A percentile compares a stretch with the other conserved stretches of the same genome.
phyloP scores from a whole-genome alignment of 2,888 invertebrate genomes.

The Arrhopalites spinosus region DNA sequence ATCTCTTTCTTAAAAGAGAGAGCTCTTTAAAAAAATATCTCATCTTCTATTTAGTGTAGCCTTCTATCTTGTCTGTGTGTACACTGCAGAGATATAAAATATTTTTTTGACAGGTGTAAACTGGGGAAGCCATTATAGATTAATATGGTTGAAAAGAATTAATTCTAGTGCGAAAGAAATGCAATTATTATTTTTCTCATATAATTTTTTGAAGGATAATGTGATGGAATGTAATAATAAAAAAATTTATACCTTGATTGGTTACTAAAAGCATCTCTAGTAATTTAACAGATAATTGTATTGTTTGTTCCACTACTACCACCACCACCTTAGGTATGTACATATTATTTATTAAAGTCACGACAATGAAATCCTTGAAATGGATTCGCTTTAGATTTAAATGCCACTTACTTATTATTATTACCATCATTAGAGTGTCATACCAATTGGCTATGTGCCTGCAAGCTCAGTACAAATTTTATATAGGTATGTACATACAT shows the following conservation, averaged over 20 bases:
- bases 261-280: conserved; percentile 22
- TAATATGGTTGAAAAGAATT: too few species aligned
- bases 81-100: too few species aligned
- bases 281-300: conserved; percentile 15
- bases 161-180: too few species aligned
- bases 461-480: conserved; percentile 1
- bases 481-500: too few species aligned
- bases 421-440: neutral
- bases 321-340: neutral
- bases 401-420: conserved; percentile 23
- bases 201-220: too few species aligned
- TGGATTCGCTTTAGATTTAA: conserved; percentile 34
- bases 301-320: neutral
- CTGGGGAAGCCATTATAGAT: too few species aligned
- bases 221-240: neutral
- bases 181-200: too few species aligned
- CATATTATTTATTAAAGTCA: conserved; percentile 26
- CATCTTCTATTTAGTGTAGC: too few species aligned
- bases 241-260: conserved; percentile 21
- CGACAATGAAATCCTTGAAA: conserved; percentile 33
- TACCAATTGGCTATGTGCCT: neutral
- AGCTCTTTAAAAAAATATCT: too few species aligned
- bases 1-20: too few species aligned
- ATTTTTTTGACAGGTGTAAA: too few species aligned
- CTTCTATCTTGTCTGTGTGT: too few species aligned